These are phyloP conservation scores for Lonchura striata DNA, from an alignment of 2,113 vertebrate species.

Conservation along the genomic window DNA sequence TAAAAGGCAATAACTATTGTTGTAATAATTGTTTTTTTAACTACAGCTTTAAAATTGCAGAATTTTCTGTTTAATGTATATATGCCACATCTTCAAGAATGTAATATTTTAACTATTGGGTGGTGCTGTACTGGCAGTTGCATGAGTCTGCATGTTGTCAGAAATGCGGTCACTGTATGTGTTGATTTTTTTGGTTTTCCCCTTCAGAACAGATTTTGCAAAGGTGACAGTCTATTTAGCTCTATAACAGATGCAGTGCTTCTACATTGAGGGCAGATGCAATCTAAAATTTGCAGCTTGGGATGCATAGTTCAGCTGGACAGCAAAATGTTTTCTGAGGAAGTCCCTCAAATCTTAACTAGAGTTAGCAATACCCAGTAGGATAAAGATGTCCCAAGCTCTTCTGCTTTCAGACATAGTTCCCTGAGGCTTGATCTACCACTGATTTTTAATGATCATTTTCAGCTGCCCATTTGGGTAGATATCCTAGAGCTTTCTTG, in stretches of 20 bases:
- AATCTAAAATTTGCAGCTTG: background rate
- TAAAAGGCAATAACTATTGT: background rate
- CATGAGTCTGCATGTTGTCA: background rate
- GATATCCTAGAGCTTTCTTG: background rate
- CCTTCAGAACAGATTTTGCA: background rate
- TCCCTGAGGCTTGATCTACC: background rate
- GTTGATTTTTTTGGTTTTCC: background rate
- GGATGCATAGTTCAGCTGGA: background rate
- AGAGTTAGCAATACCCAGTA: background rate
- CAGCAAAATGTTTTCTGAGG: background rate
- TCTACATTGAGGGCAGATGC: background rate
- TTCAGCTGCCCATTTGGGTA: background rate
- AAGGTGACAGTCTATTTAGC: background rate
- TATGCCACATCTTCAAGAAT: background rate
- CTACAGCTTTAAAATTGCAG: background rate
- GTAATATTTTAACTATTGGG: background rate
- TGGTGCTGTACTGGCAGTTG: background rate
- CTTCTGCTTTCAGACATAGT: background rate
- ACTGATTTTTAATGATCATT: background rate
- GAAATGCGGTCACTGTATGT: background rate
- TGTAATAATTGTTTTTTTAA: background rate
- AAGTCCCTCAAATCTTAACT: background rate
- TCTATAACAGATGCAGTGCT: background rate
- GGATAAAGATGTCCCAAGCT: background rate
- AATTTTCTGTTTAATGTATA: rapidly evolving